Conservation (phyloP, 2,113 vertebrate genomes). For the Spermophilus dauricus region DNA sequence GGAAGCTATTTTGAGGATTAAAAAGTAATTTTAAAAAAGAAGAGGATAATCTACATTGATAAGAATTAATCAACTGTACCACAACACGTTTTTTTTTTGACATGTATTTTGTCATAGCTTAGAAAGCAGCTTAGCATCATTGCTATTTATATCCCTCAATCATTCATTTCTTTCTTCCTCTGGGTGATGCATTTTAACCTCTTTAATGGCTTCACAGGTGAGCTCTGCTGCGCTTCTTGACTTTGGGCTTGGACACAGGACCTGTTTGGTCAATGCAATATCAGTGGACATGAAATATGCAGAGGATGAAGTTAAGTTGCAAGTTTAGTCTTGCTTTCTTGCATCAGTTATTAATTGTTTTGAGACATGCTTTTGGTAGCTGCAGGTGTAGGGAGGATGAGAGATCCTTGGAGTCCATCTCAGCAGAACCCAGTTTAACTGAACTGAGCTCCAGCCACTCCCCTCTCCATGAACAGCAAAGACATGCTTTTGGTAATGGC, state of each 20-base stretch:
- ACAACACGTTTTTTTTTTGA: background rate
- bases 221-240: background rate
- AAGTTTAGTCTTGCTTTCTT: background rate
- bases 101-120: background rate
- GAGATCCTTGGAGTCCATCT: background rate
- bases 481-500: background rate
- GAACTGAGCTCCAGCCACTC: background rate
- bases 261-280: background rate
- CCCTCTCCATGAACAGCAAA: accelerated
- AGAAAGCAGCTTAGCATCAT: background rate
- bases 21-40: background rate
- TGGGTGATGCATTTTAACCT: background rate
- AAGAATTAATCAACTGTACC: background rate
- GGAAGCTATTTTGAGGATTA: background rate
- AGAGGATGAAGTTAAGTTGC: background rate
- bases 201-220: background rate
- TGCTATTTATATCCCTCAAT: background rate
- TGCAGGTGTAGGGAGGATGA: background rate
- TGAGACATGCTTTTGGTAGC: background rate
- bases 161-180: background rate
- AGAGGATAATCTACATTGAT: background rate
- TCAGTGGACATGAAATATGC: background rate
- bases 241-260: background rate
- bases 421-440: background rate
- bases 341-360: background rate